Conservation (phyloP, 2,113 vertebrate genomes). For the Oenanthe melanoleuca region DNA sequence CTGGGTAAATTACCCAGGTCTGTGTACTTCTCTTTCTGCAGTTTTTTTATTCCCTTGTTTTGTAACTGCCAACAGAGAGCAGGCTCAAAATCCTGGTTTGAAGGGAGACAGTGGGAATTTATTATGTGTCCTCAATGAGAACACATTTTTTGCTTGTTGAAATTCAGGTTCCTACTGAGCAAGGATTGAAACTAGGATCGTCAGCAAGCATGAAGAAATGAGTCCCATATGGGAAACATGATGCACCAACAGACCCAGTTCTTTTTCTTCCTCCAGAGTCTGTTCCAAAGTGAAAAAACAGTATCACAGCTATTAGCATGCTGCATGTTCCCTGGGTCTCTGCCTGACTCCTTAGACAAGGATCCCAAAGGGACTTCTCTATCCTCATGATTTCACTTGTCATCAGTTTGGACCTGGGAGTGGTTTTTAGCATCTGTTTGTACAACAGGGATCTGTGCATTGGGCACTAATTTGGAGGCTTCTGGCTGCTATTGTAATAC, state of each 20-base stretch:
- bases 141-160: background rate
- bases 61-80: background rate
- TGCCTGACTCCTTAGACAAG: background rate
- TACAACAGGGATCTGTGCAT: background rate
- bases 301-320: background rate
- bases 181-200: background rate
- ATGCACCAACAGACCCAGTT: background rate
- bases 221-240: background rate
- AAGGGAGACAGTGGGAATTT: background rate
- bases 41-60: background rate
- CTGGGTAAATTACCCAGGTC: background rate
- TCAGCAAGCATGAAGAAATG: background rate
- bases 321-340: background rate
- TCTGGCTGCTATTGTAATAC: conserved; percentile 42
- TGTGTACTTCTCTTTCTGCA: background rate
- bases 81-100: background rate
- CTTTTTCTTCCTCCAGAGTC: background rate
- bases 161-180: background rate
- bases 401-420: background rate
- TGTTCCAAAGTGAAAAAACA: background rate
- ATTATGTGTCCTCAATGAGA: background rate
- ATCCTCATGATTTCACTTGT: background rate
- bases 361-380: background rate
- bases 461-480: conserved; percentile 11
- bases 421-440: background rate